Evolutionary conservation across 2,113 vertebrate species (phyloP).

Genomic region (human (Homo sapiens)): DNA sequence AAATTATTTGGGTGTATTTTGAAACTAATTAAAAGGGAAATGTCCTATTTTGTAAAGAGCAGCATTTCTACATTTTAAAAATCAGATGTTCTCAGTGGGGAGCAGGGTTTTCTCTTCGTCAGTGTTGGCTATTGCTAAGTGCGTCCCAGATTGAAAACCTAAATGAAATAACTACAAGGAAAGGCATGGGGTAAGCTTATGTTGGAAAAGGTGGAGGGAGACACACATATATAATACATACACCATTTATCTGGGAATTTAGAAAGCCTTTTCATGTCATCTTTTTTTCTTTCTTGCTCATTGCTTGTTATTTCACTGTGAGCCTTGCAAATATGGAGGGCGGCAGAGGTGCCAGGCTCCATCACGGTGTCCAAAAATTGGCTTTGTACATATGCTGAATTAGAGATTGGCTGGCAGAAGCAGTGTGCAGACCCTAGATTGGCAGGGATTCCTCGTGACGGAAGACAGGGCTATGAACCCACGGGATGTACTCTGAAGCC

Average conservation of each 20-base stretch:
- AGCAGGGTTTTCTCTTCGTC: slow-evolving; percentile 80
- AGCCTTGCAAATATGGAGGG: slow-evolving; percentile 83
- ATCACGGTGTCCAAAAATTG: slow-evolving; percentile 86
- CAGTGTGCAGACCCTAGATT: slow-evolving; percentile 85
- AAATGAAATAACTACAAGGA: slow-evolving; percentile 73
- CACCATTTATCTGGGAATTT: slow-evolving; percentile 33
- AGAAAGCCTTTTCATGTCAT: slow-evolving; percentile 70
- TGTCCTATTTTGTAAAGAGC: slow-evolving; percentile 78
- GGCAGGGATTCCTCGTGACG: slow-evolving; percentile 85
- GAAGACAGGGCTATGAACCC: slow-evolving; percentile 83
- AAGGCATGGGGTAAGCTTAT: slow-evolving; percentile 78
- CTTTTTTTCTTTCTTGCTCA: slow-evolving; percentile 80
- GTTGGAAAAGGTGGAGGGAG: slow-evolving; percentile 80
- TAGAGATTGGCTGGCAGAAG: slow-evolving; percentile 88
- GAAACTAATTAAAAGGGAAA: slow-evolving; percentile 81
- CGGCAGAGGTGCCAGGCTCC: slow-evolving; percentile 84
- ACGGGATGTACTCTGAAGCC: slow-evolving; percentile 80
- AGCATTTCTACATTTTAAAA: slow-evolving; percentile 85
- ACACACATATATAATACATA: slow-evolving; percentile 24
- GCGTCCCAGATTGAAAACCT: slow-evolving; percentile 81
- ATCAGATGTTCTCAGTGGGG: slow-evolving; percentile 83
- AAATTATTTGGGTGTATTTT: slow-evolving; percentile 76
- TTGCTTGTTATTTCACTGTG: slow-evolving; percentile 80
- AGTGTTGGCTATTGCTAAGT: slow-evolving; percentile 81
- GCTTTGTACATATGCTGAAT: slow-evolving; percentile 89